Percentiles rank a stretch among this genome's conserved stretches.
These are phyloP conservation scores for Siniperca obscura DNA, from an alignment of 2,797 vertebrate genomes.

Conservation along the genomic window DNA sequence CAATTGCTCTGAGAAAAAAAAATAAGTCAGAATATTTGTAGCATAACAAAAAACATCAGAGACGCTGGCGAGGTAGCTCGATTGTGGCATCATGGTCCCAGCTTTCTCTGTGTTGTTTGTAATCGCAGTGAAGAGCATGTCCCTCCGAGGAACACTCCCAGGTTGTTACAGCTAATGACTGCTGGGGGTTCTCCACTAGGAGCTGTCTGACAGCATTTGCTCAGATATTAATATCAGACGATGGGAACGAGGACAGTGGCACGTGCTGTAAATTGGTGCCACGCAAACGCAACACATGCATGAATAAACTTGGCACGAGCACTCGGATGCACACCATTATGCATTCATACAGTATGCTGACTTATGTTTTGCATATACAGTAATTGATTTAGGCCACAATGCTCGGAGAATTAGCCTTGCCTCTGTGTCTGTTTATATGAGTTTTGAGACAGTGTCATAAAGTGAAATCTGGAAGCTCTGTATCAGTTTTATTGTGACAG, in stretches of 20 bases:
- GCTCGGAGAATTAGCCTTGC: slow-evolving; percentile 44
- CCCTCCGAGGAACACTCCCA: slow-evolving; percentile 78
- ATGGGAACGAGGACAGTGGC: slow-evolving; percentile 61
- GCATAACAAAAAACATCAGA: slow-evolving; percentile 30
- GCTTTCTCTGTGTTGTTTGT: slow-evolving; percentile 64
- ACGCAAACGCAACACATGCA: slow-evolving; percentile 41
- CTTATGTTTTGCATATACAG: slow-evolving; percentile 29
- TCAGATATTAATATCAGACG: slow-evolving; percentile 74
- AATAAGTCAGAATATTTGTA: slow-evolving; percentile 22
- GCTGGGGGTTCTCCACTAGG: slow-evolving; percentile 73
- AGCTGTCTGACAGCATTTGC: slow-evolving; percentile 81
- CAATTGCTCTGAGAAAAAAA: slow-evolving; percentile 36
- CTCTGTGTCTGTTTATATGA: slow-evolving; percentile 52
- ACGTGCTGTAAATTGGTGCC: slow-evolving; percentile 49
- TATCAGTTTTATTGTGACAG: slow-evolving; percentile 83
- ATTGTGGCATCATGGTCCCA: slow-evolving; percentile 18
- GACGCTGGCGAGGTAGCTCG: slow-evolving; percentile 20
- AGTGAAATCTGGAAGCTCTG: slow-evolving; percentile 70
- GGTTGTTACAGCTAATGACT: slow-evolving; percentile 82
- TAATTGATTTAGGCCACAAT: slow-evolving; percentile 50
- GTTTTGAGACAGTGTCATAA: slow-evolving; percentile 58
- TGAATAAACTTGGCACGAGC: slow-evolving; percentile 41
- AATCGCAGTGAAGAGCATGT: slow-evolving; percentile 67
- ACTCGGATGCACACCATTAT: slow-evolving; percentile 14
- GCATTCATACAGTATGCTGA: slow-evolving; percentile 25